Conservation (phyloP, 2,113 vertebrate genomes). For the Dinomys branickii region DNA sequence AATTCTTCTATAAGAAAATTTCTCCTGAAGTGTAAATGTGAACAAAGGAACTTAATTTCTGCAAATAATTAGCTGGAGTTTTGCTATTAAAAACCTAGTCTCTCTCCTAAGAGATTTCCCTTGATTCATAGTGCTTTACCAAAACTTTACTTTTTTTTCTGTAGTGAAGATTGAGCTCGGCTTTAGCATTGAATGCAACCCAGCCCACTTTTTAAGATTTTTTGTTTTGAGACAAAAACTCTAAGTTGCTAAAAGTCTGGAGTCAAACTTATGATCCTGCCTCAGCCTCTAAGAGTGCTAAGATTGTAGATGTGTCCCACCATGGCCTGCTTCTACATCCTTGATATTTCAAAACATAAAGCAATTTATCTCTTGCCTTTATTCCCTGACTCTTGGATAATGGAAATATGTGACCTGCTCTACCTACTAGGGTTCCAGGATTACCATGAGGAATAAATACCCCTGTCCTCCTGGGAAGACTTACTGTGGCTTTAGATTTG, state of each 20-base stretch:
- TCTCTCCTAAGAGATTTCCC: background rate
- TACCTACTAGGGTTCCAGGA: background rate
- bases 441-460: background rate
- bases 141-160: background rate
- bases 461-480: background rate
- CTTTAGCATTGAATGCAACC: background rate
- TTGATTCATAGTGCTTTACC: background rate
- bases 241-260: background rate
- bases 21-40: slow-evolving; percentile 27
- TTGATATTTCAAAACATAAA: background rate
- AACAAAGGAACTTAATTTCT: slow-evolving; percentile 44
- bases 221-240: background rate
- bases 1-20: background rate
- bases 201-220: background rate
- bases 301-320: background rate
- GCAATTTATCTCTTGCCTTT: background rate
- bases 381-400: background rate
- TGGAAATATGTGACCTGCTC: background rate
- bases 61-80: background rate
- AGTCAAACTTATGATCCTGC: background rate
- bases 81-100: background rate
- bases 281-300: background rate
- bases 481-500: background rate
- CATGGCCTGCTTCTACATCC: background rate
- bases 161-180: background rate